Evolutionary conservation across 2,888 invertebrate species (phyloP).

Genomic region (Sesia apiformis): DNA sequence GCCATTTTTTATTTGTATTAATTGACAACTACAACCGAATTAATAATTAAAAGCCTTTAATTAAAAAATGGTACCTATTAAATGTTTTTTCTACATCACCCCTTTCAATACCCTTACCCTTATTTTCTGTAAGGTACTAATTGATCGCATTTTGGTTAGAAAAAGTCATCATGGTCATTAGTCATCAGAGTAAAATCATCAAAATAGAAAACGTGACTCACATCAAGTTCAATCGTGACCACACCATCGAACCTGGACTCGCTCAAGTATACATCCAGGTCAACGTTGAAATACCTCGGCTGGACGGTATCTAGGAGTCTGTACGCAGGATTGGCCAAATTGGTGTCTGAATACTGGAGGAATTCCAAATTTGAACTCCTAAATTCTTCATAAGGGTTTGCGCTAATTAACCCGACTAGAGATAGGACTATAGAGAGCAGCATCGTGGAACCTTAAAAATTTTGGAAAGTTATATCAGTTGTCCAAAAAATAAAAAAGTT

Average conservation of each 20-base stretch:
- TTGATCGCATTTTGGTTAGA: no score
- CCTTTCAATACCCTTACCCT: no score
- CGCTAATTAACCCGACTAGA: slow-evolving; percentile 30
- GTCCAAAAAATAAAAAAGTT: no score
- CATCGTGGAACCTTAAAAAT: slow-evolving; percentile 35
- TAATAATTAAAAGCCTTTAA: no score
- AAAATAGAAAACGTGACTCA: slow-evolving; percentile 19
- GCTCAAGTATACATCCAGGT: slow-evolving; percentile 44
- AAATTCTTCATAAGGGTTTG: slow-evolving; percentile 36
- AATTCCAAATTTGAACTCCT: slow-evolving; percentile 43
- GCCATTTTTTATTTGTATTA: no score
- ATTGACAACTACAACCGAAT: no score
- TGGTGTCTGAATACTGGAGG: slow-evolving; percentile 28
- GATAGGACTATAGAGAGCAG: slow-evolving; percentile 26
- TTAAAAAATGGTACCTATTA: no score
- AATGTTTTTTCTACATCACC: no score
- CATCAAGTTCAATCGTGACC: slow-evolving; percentile 33
- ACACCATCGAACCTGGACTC: slow-evolving; percentile 40
- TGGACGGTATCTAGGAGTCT: slow-evolving; percentile 40
- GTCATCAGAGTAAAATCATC: no score
- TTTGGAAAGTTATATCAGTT: no score
- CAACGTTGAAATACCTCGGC: slow-evolving; percentile 33
- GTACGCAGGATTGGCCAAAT: slow-evolving; percentile 44
- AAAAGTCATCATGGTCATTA: no score
- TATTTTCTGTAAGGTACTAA: no score